Conservation (phyloP, 2,113 vertebrate species). For the Lathamus discolor region DNA sequence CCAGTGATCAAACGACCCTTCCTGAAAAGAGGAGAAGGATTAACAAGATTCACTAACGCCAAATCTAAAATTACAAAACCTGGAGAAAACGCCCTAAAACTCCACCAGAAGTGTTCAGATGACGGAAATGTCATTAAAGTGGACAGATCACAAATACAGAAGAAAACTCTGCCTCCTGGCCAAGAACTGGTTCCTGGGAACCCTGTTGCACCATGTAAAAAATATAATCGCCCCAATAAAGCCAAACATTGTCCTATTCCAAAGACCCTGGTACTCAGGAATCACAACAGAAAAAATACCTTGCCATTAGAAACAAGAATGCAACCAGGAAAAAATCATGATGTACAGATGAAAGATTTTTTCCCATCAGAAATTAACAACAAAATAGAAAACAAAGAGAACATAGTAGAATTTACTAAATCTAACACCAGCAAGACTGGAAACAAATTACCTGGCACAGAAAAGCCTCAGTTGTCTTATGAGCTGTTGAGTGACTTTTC, state of each 20-base stretch:
- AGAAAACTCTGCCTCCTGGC: constrained; percentile 78
- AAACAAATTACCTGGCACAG: not conserved
- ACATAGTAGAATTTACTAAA: constrained; percentile 13
- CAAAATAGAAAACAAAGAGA: constrained; percentile 69
- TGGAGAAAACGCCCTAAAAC: constrained; percentile 51
- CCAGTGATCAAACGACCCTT: constrained; percentile 82
- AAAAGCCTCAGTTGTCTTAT: not conserved
- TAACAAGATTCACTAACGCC: constrained; percentile 82
- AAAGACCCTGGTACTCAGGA: constrained; percentile 66
- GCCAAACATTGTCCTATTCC: constrained; percentile 32
- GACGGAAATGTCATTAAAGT: constrained; percentile 58
- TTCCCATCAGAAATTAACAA: constrained; percentile 30
- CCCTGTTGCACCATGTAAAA: constrained; percentile 11
- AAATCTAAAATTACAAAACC: constrained; percentile 64
- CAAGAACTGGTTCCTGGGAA: constrained; percentile 73
- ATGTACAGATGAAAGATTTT: constrained; percentile 48
- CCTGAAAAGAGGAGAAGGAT: constrained; percentile 88
- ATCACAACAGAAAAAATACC: constrained; percentile 69
- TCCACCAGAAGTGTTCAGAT: constrained; percentile 44
- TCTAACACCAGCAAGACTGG: not conserved
- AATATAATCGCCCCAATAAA: constrained; percentile 28
- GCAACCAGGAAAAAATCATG: constrained; percentile 25
- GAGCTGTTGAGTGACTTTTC: not conserved
- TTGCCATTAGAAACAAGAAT: constrained; percentile 19
- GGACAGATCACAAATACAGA: constrained; percentile 73